Evolutionary conservation across 1,140 invertebrate genomes (phyloP).

Genomic region (honey bee (Apis mellifera)): Amel_HAv3.1 CM009940.2:2555501-2556000

Average conservation of each 20-base stretch:
- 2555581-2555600: background rate
- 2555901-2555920: no score
- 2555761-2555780: slow-evolving; percentile 3
- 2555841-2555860: no score
- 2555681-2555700: background rate
- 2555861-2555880: no score
- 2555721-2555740: background rate
- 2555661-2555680: background rate
- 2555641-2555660: background rate
- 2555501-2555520: no score
- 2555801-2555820: no score
- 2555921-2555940: no score
- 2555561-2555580: background rate
- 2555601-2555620: background rate
- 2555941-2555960: no score
- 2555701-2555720: background rate
- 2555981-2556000: no score
- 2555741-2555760: slow-evolving; percentile 1
- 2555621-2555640: no score
- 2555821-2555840: no score
- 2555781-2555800: background rate
- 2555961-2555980: no score
- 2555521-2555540: background rate
- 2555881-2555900: no score
- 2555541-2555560: background rate